Percentiles rank a stretch among this genome's conserved stretches.
phyloP scores from a whole-genome alignment of 1,140 invertebrate species.

The Tigriopus japonicus region DNA sequence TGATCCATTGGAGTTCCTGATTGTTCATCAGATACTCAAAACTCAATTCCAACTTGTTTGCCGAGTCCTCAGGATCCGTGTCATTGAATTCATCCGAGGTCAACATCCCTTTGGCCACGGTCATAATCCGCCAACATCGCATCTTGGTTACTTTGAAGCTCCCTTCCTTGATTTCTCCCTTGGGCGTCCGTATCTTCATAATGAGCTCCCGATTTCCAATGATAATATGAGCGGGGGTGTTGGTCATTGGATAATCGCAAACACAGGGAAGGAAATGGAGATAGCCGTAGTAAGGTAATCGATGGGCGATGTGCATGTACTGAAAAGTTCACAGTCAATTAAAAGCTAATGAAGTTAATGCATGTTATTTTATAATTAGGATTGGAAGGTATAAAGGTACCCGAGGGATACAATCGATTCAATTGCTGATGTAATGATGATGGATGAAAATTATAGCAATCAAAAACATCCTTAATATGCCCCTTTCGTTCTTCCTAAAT shows the following conservation, averaged over 20 bases:
- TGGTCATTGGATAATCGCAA: constrained; percentile 52
- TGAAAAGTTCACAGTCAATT: constrained; percentile 25
- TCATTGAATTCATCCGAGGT: constrained; percentile 9
- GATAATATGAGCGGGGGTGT: constrained; percentile 42
- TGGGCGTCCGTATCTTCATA: constrained; percentile 29
- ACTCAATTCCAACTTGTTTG: constrained; percentile 48
- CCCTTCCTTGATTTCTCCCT: constrained; percentile 42
- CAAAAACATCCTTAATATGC: too few relatives aligned
- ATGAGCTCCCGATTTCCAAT: constrained; percentile 59
- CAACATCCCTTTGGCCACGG: constrained; percentile 8
- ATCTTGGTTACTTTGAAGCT: constrained; percentile 82
- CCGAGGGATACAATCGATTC: too few relatives aligned
- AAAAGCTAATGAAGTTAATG: too few relatives aligned
- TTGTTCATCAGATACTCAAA: constrained; percentile 91
- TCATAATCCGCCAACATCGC: constrained; percentile 89
- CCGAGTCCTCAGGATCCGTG: constrained; percentile 5
- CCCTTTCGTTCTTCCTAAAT: too few relatives aligned
- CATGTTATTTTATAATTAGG: too few relatives aligned
- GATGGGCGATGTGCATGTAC: constrained; percentile 61
- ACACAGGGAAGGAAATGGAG: constrained; percentile 55
- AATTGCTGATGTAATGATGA: too few relatives aligned
- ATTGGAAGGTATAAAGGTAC: too few relatives aligned
- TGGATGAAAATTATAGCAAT: too few relatives aligned
- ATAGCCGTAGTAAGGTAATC: constrained; percentile 69
- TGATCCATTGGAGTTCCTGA: constrained; percentile 79